Conservation (phyloP, 2,888 invertebrate species). For the Anarsia innoxiella region DNA sequence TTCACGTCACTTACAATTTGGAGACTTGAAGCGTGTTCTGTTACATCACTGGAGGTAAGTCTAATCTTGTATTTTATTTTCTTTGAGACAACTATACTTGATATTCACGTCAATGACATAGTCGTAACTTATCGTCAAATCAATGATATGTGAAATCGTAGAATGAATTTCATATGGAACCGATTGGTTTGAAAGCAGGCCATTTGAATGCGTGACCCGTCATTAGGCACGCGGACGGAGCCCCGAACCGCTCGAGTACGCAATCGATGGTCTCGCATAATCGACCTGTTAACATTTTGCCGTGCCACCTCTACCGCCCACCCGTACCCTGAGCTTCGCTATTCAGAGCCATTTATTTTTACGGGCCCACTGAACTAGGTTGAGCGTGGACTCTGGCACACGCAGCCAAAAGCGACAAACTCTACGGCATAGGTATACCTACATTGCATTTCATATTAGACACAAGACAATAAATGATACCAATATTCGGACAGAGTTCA, state of each 20-base stretch:
- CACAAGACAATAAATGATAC: neutral
- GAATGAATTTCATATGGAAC: conserved; percentile 42
- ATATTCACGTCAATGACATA: no score
- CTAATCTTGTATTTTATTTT: conserved; percentile 1
- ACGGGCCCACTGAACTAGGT: conserved; percentile 34
- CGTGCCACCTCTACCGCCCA: conserved; percentile 27
- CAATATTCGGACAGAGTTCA: no score
- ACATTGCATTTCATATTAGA: conserved; percentile 8
- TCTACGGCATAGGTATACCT: conserved; percentile 7
- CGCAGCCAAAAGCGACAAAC: conserved; percentile 7
- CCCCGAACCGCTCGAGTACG: conserved; percentile 42
- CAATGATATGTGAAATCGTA: conserved; percentile 34
- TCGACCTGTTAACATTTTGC: conserved; percentile 63
- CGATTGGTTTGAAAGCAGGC: conserved; percentile 52
- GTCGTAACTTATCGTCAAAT: conserved; percentile 12
- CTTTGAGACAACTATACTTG: no score
- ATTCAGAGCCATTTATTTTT: conserved; percentile 51
- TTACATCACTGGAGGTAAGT: conserved; percentile 2
- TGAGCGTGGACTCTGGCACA: conserved; percentile 23
- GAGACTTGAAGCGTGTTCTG: conserved; percentile 29
- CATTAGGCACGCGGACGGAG: conserved; percentile 53
- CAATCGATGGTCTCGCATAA: conserved; percentile 59
- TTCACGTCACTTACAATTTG: conserved; percentile 38
- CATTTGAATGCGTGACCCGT: conserved; percentile 70
- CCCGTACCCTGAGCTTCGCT: conserved; percentile 15